Conservation (phyloP, 2,888 invertebrate species). For the Orchestes rusci region DNA sequence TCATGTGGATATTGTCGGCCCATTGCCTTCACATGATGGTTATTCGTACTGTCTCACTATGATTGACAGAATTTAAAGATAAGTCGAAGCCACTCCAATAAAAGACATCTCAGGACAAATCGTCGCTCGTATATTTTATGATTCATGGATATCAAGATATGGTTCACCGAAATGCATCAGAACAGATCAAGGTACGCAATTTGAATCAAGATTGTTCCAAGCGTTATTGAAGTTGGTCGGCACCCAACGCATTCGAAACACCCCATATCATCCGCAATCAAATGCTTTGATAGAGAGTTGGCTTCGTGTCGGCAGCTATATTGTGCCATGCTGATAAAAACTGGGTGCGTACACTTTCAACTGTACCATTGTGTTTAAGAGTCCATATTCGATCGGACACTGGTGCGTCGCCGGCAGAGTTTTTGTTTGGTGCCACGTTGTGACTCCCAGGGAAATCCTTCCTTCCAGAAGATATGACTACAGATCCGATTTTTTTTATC, state of each 20-base stretch:
- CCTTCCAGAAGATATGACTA: constrained; percentile 6
- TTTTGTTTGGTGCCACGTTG: constrained; percentile 7
- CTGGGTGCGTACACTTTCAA: constrained; percentile 6
- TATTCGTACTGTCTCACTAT: background rate
- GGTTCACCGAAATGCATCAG: constrained; percentile 34
- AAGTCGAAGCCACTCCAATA: constrained; percentile 35
- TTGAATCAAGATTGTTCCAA: constrained; percentile 8
- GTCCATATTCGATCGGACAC: constrained; percentile 5
- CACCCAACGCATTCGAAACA: too few relatives aligned
- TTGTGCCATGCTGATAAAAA: constrained; percentile 6
- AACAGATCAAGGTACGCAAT: constrained; percentile 29
- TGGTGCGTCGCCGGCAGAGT: constrained; percentile 7
- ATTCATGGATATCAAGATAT: constrained; percentile 33
- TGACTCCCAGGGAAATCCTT: constrained; percentile 8
- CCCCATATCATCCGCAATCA: too few relatives aligned
- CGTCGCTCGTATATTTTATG: constrained; percentile 29
- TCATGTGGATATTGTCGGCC: constrained; percentile 5
- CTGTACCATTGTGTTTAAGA: constrained; percentile 5
- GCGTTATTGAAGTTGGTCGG: background rate
- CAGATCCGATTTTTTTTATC: constrained; percentile 7
- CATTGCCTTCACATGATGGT: constrained; percentile 1
- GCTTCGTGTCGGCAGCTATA: too few relatives aligned
- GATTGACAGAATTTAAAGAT: constrained; percentile 15
- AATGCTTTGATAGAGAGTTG: too few relatives aligned
- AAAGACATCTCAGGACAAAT: constrained; percentile 32